Evolutionary conservation across 2,113 vertebrate species (phyloP).

Genomic region (Mandrillus leucophaeus): DNA sequence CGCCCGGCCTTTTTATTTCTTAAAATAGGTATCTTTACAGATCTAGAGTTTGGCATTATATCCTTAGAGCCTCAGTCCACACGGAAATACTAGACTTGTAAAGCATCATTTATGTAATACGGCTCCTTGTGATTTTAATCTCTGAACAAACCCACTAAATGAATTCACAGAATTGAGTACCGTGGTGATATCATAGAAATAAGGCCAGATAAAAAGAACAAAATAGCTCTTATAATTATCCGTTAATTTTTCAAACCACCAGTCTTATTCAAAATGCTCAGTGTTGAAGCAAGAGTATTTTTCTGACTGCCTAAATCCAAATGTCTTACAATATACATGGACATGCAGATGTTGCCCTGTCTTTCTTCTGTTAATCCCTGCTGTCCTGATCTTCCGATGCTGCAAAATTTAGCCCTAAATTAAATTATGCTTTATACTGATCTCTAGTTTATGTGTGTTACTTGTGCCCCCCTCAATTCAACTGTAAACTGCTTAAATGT

Average conservation of each 20-base stretch:
- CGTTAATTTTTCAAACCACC: neutral
- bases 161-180: neutral
- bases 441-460: neutral
- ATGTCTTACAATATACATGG: neutral
- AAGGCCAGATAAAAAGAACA: neutral
- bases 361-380: neutral
- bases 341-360: neutral
- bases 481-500: neutral
- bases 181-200: neutral
- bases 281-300: neutral
- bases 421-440: neutral
- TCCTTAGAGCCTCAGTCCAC: neutral
- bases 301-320: neutral
- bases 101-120: neutral
- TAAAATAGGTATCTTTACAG: neutral
- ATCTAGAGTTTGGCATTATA: neutral
- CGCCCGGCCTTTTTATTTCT: neutral
- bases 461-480: neutral
- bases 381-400: neutral
- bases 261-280: neutral
- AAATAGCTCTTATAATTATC: neutral
- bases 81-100: neutral
- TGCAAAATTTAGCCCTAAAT: neutral
- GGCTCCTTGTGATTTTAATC: neutral
- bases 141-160: neutral